Conservation (phyloP, 2,113 vertebrate genomes). For the Apodemus speciosus region DNA sequence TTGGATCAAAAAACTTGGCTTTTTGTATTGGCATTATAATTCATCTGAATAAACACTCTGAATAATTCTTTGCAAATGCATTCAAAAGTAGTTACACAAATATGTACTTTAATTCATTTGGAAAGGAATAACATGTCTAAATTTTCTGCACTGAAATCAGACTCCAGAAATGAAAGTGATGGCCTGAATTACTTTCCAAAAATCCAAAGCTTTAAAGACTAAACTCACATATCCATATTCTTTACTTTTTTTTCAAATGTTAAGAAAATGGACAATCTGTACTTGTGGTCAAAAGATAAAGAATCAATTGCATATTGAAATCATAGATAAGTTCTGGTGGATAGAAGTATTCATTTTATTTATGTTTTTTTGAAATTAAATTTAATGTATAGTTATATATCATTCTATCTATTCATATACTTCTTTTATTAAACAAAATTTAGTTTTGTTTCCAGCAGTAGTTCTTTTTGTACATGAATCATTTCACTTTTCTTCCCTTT, state of each 20-base stretch:
- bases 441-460: neutral
- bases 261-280: conserved; percentile 14
- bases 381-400: neutral
- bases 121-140: conserved; percentile 68
- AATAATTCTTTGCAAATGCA: conserved; percentile 71
- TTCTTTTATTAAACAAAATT: neutral
- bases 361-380: neutral
- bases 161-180: conserved; percentile 66
- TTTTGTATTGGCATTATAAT: conserved; percentile 65
- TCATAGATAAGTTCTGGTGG: neutral
- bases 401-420: neutral
- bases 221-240: neutral
- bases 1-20: conserved; percentile 62
- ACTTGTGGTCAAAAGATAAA: neutral
- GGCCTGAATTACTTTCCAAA: conserved; percentile 61
- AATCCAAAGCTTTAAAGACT: conserved; percentile 25
- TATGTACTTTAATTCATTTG: conserved; percentile 69
- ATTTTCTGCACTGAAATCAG: conserved; percentile 56
- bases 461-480: neutral
- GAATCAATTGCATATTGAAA: neutral
- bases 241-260: neutral
- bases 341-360: neutral
- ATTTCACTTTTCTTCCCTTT: conserved; percentile 29
- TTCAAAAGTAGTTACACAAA: conserved; percentile 71
- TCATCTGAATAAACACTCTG: conserved; percentile 68